Evolutionary conservation across 2,888 invertebrate genomes (phyloP).

Genomic region (Phaedon cochleariae): DNA sequence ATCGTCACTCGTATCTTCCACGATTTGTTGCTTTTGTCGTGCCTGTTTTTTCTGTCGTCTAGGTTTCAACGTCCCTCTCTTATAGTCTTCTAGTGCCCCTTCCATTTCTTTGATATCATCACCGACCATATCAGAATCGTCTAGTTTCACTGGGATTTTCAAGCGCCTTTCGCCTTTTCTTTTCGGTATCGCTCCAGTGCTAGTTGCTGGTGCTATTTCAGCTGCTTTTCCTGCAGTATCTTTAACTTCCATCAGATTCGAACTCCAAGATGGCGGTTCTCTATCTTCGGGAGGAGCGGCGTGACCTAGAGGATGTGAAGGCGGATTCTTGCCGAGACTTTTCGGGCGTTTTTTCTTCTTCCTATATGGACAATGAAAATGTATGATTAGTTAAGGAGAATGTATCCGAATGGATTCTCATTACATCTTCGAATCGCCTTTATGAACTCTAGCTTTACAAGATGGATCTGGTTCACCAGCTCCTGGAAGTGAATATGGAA

Average conservation of each 20-base stretch:
- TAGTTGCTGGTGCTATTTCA: background rate
- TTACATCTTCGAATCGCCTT: constrained; percentile 4
- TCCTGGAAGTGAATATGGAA: background rate
- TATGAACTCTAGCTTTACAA: constrained; percentile 5
- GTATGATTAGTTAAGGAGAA: too few relatives aligned
- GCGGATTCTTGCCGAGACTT: constrained; percentile 45
- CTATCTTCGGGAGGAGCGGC: constrained; percentile 42
- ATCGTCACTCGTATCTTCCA: constrained; percentile 13
- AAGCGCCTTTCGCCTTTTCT: background rate
- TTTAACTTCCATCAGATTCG: constrained; percentile 55
- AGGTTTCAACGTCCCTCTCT: constrained; percentile 15
- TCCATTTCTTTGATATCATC: constrained; percentile 24
- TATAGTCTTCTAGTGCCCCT: constrained; percentile 19
- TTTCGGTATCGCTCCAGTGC: constrained; percentile 19
- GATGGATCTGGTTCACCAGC: constrained; percentile 13
- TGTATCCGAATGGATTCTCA: background rate
- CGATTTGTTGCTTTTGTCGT: background rate
- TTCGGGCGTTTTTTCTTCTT: constrained; percentile 29
- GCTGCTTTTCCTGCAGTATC: constrained; percentile 32
- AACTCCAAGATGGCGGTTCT: constrained; percentile 57
- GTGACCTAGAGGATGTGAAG: constrained; percentile 48
- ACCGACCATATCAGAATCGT: constrained; percentile 20
- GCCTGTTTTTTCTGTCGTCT: background rate
- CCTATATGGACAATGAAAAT: background rate
- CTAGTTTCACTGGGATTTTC: background rate